Evolutionary conservation across 2,797 vertebrate species (phyloP), one percentile per base, ranked within the genome.

Genomic region (Hippocampus kuda): DNA sequence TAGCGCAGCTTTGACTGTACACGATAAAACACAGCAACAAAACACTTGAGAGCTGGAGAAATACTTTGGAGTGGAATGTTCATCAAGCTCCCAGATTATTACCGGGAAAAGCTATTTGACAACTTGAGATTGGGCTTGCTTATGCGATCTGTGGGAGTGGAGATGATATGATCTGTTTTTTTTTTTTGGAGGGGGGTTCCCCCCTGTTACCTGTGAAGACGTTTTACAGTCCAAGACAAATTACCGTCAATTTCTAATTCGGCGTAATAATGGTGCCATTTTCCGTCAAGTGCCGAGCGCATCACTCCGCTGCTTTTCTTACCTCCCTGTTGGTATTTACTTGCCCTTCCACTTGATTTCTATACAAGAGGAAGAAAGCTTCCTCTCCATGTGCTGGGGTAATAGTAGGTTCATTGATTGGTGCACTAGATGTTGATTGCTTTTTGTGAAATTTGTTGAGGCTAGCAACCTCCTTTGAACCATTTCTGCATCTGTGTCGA

Each of bases 71-170:
- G 46, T 13, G 68, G 48, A 75, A 60, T 66, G 68, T 79, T 72
- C 20, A 24, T 79, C 72, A 82, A 65, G 79, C 73, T 79, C 67
- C 60, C 38, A 2, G 24, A 72, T 75, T 76, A 80, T 84, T 75
- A 77, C 60, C 68, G 64, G 61, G 65, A 81, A 72, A 71, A 77
- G 76, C 68, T 70, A 60, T 83, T 83, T 83, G 84, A 85, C 83
- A 78, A 75, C 72, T 38, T 71, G 67, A 77, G 69, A 75, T 70
- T 60, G 48, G n/a, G 69, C 9, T 15, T 60, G 57, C 57, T 30
- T 65, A 15, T 48, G 54, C 66, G 53, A 68, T 78, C 66, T 70
- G 48, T 67, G 42, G 73, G 78, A 75, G 68, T 3, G 64, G 63
- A 80, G 77, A 77, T 61, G 72, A 74, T 79, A 71, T 84, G 71